Base-by-base conservation (phyloP, 2,113 vertebrate species). In the Thunnus thynnus region DNA sequence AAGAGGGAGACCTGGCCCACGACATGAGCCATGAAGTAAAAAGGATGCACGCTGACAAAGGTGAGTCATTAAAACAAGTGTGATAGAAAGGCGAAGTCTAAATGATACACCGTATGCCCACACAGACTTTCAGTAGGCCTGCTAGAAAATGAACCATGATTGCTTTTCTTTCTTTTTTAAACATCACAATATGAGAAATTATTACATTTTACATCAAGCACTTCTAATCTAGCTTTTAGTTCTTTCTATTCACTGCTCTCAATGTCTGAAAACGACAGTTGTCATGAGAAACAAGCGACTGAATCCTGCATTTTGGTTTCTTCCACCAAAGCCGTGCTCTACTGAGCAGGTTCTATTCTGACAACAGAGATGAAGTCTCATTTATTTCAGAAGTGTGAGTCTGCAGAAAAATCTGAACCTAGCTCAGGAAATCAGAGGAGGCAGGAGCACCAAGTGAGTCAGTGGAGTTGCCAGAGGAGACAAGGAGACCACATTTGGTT, bases 1-100 rank as follows among this genome's bases (percentile, higher is more conserved):
- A 98, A 91, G 98, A 99, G 84, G 98, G 98, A 63, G 98, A 99
- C 92, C 93, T 99, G 91, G 98, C 98, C 90, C 98, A 99, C 75
- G 98, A 99, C 62, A 96, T 97, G 86, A 97, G 96, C 73, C 98
- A 98, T 41, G 98, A 99, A 80, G 91, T 92, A 9, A 99, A 99
- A 94, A 96, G 98, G 94, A 97, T 99, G 92, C 98, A 99, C 84
- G 86, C 95, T 82, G 98, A 99, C 80, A 99, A 99, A 99, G 98
- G 98, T 99, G 95, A 95, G 87, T 70, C 12, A 50, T 55, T 25
- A 0, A 44, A 32, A 63, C 8, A 1, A 1, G 4, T 50, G 36
- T 41, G 16, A 27, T 9, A 16, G 36, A 20, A 11, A n/a, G 16
- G 13, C 48, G 5, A 13, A 44, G 1, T 11, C 9, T 16, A 57